Evolutionary conservation across 1,140 invertebrate species (phyloP), one percentile per base, ranked within the genome.

Genomic region (Lepidurus arcticus): DNA sequence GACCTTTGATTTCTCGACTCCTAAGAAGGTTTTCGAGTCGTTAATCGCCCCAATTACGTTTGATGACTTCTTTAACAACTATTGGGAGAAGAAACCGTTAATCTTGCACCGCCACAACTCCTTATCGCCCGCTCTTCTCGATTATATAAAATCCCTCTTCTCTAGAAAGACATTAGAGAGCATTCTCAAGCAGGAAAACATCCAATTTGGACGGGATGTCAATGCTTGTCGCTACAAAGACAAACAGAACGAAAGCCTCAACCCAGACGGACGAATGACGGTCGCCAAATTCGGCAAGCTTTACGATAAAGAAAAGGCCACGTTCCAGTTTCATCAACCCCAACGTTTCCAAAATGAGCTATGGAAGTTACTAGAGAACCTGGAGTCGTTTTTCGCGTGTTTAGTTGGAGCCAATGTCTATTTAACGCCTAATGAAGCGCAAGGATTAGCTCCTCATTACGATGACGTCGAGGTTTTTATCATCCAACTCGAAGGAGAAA

Each of bases 401-500:
- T 78, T 81, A 47, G 80, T 81, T 0, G 82, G 83, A 75, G 78
- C 82, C 77, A 82, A 79, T 80, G 88, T 88, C 53, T 90, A 90
- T 81, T 81, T 90, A 11, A 89, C 89, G 26, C 89, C 89, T 10
- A 83, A 88, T 78, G 87, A 86, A 9, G 85, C 87, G 43, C 88
- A 89, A 82, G 89, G 89, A 0, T 89, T 90, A 85, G 88, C 89
- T 53, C 89, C 89, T 7, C 89, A 90, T 82, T 90, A 86, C 84
- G 89, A 90, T 84, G 90, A 90, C 80, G 90, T 90, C 80, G 90
- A 90, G 81, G 90, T 88, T n/a, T 90, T 90, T 83, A 84, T 90
- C 76, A 81, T 90, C n/a, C 89, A 90, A 81, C 80, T 90, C 34
- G 89, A 90, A 84, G 89, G 89, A 3, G 86, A 85, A 80, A 91